Evolutionary conservation across 2,888 invertebrate species (phyloP).

Genomic region (Hymenopus coronatus): DNA sequence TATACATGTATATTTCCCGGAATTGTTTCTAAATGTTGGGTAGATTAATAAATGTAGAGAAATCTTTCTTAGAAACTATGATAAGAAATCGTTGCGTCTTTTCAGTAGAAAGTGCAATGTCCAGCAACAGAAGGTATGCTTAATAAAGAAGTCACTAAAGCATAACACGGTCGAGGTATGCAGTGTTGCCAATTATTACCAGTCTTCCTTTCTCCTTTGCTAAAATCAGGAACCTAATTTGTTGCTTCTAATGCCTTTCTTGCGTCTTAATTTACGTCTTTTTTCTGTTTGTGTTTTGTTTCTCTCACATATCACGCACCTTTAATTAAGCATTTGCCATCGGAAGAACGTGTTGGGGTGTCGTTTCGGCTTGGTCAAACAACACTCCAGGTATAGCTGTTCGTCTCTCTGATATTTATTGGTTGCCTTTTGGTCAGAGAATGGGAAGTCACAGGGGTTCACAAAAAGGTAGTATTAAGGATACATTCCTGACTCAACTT

Average conservation of each 20-base stretch:
- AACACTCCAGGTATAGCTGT: neutral
- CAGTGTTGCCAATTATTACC: neutral
- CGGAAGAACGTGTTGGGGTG: neutral
- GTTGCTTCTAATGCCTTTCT: neutral
- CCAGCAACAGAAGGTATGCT: too few relatives aligned
- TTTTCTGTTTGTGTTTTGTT: neutral
- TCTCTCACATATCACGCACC: neutral
- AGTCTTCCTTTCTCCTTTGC: neutral
- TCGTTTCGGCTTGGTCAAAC: neutral
- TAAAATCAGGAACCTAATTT: neutral
- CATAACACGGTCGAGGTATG: too few relatives aligned
- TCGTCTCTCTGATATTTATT: neutral
- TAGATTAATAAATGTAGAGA: too few relatives aligned
- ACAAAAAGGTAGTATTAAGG: neutral
- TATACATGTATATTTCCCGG: too few relatives aligned
- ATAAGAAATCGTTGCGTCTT: too few relatives aligned
- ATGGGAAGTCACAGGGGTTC: neutral
- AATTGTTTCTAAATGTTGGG: too few relatives aligned
- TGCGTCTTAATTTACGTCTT: neutral
- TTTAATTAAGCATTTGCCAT: neutral
- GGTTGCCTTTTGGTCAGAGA: neutral
- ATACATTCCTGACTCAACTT: too few relatives aligned
- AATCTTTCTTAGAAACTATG: too few relatives aligned
- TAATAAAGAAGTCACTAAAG: too few relatives aligned
- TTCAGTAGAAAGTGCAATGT: too few relatives aligned